These are phyloP conservation scores for Sepiola atlantica DNA, from an alignment of 2,888 invertebrate species.

Conservation along the genomic window DNA sequence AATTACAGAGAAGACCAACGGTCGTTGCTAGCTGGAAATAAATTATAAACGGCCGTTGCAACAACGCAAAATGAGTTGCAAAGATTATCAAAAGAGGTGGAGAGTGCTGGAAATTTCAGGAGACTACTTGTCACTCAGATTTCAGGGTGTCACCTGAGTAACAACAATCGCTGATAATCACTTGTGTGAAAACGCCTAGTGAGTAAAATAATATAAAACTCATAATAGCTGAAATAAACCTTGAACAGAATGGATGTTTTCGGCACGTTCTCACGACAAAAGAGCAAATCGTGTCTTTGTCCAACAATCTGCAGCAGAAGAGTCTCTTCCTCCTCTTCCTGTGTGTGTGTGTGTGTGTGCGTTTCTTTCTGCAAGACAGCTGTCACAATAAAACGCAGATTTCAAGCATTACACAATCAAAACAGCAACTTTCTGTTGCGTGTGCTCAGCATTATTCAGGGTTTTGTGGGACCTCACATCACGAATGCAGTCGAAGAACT, in stretches of 20 bases:
- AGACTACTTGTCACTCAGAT: no score
- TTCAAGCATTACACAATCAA: neutral
- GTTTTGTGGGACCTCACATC: neutral
- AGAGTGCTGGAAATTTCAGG: no score
- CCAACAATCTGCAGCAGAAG: neutral
- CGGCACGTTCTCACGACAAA: neutral
- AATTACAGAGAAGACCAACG: no score
- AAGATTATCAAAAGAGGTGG: no score
- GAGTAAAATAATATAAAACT: neutral
- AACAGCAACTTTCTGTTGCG: neutral
- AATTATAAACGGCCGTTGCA: no score
- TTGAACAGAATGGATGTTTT: neutral
- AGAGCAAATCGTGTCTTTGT: neutral
- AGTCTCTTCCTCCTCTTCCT: neutral
- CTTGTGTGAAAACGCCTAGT: no score
- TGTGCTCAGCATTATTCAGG: neutral
- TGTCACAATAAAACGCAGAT: conserved; percentile 1
- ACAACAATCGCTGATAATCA: no score
- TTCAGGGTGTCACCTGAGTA: no score
- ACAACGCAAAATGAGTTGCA: no score
- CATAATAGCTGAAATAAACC: neutral
- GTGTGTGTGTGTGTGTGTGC: no score
- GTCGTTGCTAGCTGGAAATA: no score
- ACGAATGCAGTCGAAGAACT: neutral
- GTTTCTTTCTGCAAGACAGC: neutral